Evolutionary conservation across 2,113 vertebrate genomes (phyloP), one percentile per base, ranked within the genome.

Genomic region (Plecturocebus donacophilus): DNA sequence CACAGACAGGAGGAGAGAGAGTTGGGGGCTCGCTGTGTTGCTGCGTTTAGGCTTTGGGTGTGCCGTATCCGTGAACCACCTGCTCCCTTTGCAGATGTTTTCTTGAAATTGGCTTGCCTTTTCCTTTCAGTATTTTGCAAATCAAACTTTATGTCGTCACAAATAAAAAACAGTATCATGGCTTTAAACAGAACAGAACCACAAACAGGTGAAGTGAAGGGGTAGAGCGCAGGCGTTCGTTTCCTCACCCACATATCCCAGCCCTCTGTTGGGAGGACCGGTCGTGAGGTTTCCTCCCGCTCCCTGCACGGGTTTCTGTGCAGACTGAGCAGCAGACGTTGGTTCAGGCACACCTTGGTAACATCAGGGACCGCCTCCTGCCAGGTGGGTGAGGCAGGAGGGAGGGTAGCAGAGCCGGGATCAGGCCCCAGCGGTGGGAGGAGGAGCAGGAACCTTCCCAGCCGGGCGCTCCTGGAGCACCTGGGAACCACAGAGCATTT

Each of bases 391-490:
- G 49, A 38, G 52, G 21, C 70, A n/a, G 70, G 21, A 38, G 11
- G 23, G 10, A 14, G 19, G 45, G 32, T 38, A 14, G n/a, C 35
- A 25, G 56, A 1, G 2, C 32, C 2, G 4, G 27, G 9, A 40
- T 27, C 58, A 20, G 47, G 32, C 58, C 20, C 61, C 17, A 6
- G n/a, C 4, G 11, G 8, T 23, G 54, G 27, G 35, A 38, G 42
- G 3, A 12, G n/a, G n/a, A 71, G 27, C 7, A 14, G 19, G 4
- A 19, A 7, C 1, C 64, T 47, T 45, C 17, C n/a, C 6, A 70
- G 32, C 42, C 4, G 5, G 73, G 35, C 7, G 30, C 76, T 40
- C 16, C 0, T 0, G 3, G 17, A 14, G 27, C 2, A 7, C 61
- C 7, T 27, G 64, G 35, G 40, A 16, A 1, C 58, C 38, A 19